Evolutionary conservation across 2,797 vertebrate genomes (phyloP), one percentile per base, ranked within the genome.

Genomic region (Acestrorhynchus altus): DNA sequence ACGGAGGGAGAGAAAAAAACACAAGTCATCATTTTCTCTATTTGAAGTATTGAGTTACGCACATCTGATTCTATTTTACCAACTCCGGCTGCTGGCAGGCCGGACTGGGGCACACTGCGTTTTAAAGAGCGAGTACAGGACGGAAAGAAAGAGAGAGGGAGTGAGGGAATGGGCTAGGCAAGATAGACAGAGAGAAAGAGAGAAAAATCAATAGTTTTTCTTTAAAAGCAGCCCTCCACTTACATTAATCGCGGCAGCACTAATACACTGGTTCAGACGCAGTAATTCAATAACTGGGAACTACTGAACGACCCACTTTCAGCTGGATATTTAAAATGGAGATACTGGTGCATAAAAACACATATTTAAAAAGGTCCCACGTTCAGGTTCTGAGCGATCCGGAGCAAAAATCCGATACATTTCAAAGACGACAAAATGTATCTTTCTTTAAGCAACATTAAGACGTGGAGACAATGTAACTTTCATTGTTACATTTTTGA

Each of bases 31-130:
- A 95, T 96, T 97, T 97, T 95, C 88, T 88, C 83, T 86, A 90
- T 95, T 94, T 95, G 90, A 95, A 95, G 95, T 94, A 95, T 97
- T 95, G 93, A 93, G 95, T 98, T 97, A 96, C 95, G 94, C 95
- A 93, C 96, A 98, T 97, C 95, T 96, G 96, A 97, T 96, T 95
- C 93, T 95, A 94, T 94, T 97, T 96, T 96, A 92, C 96, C 95
- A 94, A 91, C 89, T 92, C 92, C 89, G 89, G 81, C 91, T 90
- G 95, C 90, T 94, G 93, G 95, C 92, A 94, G 93, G 92, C 93
- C 92, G 66, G 40, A 92, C 91, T 90, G 91, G 88, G 90, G 91
- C 93, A 92, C 92, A 91, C 87, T 90, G 92, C 90, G 84, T 84
- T 86, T 87, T 76, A 80, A 66, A 80, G 60, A 26, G 76, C 39